These are phyloP conservation scores for Eilema griseolum DNA, from an alignment of 2,888 invertebrate species.

Conservation along the genomic window DNA sequence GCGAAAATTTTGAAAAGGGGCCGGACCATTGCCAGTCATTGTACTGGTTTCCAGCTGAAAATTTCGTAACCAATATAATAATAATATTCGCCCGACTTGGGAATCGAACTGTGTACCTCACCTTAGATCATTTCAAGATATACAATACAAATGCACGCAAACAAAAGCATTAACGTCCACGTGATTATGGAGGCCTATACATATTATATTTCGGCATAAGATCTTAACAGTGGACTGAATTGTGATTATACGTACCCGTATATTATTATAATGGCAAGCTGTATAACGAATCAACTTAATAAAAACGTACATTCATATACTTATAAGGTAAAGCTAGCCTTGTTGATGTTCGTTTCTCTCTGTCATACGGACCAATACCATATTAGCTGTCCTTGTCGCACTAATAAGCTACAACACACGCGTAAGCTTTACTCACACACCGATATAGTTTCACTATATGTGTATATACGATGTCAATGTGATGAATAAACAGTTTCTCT, in stretches of 20 bases:
- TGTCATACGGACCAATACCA: constrained; percentile 65
- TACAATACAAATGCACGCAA: neutral
- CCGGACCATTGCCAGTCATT: too few relatives aligned
- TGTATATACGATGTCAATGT: constrained; percentile 72
- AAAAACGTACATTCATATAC: constrained; percentile 84
- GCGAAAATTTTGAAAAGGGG: too few relatives aligned
- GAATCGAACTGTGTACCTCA: neutral
- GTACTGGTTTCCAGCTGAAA: neutral
- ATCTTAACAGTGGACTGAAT: constrained; percentile 69
- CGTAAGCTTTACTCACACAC: constrained; percentile 58
- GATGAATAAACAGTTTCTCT: constrained; percentile 85
- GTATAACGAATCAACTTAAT: constrained; percentile 84
- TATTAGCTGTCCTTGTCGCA: constrained; percentile 73
- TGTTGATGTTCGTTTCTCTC: constrained; percentile 77
- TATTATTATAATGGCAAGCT: constrained; percentile 81
- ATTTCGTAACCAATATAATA: neutral
- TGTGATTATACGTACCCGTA: constrained; percentile 75
- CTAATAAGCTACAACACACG: constrained; percentile 78
- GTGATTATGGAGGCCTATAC: neutral
- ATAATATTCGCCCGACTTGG: neutral
- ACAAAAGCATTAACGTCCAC: constrained; percentile 24
- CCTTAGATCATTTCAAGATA: neutral
- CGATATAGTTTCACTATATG: constrained; percentile 56
- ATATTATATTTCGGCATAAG: constrained; percentile 44
- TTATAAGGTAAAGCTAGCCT: constrained; percentile 84